Evolutionary conservation across 2,113 vertebrate genomes (phyloP), one percentile per base, ranked within the genome.

Genomic region (Pithys albifrons): DNA sequence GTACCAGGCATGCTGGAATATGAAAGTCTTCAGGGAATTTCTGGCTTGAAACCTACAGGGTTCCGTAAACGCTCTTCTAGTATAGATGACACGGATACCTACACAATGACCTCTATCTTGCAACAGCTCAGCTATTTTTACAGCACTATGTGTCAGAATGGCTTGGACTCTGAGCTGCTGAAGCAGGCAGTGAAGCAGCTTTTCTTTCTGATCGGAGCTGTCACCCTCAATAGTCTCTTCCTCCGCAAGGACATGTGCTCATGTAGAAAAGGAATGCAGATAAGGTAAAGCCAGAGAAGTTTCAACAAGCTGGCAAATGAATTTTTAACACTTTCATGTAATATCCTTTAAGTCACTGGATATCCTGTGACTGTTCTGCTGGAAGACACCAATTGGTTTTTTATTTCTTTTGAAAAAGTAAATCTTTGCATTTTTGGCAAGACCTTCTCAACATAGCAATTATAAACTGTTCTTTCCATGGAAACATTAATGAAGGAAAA

Each of bases 161-260:
- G 98, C 97, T 98, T 99, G 98, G 99, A 99, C 96, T 91, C 96
- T 5, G 98, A 98, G 93, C 98, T 99, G 10, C 90, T 98, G 83
- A 98, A 97, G 93, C 99, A 99, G 97, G 97, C 95, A 0, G 95
- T 99, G 94, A 99, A 98, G 94, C 99, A 99, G 96, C 98, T 99
- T 65, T 99, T 99, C 97, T 99, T 98, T 96, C 95, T 99, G 33
- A 97, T 99, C 7, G 98, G 98, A 23, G 98, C 99, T 0, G 97
- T 98, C 79, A 98, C 98, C 19, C 98, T 99, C 69, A 99, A 99
- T 89, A 99, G 98, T 91, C 99, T 99, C 79, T 98, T 99, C 95
- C 98, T 99, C n/a, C 98, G 99, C 85, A 99, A 99, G 97, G 99
- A 99, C 94, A 99, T 99, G 98, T 99, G 99, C 95, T 99, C 99